Evolutionary conservation across 2,888 invertebrate genomes (phyloP).

Genomic region (Slavum lentiscoides): DNA sequence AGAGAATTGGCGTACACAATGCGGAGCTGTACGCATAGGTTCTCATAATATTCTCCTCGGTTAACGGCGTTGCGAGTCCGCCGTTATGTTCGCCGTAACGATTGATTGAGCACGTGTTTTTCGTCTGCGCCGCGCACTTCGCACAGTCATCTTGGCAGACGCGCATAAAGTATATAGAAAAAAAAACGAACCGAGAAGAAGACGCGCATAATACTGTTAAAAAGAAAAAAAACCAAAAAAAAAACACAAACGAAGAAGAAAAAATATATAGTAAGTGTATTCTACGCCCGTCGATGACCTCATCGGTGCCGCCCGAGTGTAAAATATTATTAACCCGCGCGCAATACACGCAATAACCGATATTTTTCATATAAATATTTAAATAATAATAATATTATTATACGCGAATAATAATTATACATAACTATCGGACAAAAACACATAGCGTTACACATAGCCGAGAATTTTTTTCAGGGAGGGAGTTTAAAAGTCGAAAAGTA

Average conservation of each 20-base stretch:
- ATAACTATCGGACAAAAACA: no score
- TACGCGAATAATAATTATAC: no score
- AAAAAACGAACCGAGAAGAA: conserved; percentile 9
- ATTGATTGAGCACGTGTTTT: conserved; percentile 39
- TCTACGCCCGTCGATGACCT: conserved; percentile 42
- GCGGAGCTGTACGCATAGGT: conserved; percentile 19
- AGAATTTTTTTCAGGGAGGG: no score
- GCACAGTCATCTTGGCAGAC: conserved; percentile 12
- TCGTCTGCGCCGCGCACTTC: conserved; percentile 33
- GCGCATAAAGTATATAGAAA: background rate
- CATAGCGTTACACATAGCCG: no score
- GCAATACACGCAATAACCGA: background rate
- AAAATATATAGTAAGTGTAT: conserved; percentile 6
- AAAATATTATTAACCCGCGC: background rate
- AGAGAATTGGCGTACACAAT: background rate
- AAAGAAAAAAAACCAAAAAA: background rate
- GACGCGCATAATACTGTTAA: background rate
- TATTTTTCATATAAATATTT: background rate
- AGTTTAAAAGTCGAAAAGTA: no score
- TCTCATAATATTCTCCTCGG: background rate
- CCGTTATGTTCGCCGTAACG: conserved; percentile 44
- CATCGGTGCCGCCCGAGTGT: background rate
- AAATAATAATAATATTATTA: no score
- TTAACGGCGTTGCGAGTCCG: conserved; percentile 36
- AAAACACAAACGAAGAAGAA: background rate